A percentile compares a stretch with the other conserved stretches of the same genome.
Conservation (phyloP, 2,113 vertebrate genomes). For the Polyodon spathula region DNA sequence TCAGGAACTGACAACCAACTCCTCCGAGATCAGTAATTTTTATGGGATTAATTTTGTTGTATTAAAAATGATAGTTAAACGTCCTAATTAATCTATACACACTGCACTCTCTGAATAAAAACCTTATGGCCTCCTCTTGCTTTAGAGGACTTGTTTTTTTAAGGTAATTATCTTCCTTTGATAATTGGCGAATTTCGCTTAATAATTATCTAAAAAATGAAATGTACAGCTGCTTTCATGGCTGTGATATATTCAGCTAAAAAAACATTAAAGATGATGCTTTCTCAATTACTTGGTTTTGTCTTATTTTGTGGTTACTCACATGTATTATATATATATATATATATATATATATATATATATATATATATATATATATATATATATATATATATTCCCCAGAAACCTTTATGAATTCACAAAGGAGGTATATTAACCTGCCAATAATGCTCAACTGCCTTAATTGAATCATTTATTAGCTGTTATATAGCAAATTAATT, state of each 20-base stretch:
- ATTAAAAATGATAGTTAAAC: constrained; percentile 88
- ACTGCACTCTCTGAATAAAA: constrained; percentile 60
- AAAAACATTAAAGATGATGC: constrained; percentile 6
- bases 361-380: too few relatives aligned
- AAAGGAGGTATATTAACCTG: neutral
- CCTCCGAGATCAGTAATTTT: constrained; percentile 85
- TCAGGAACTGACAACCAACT: constrained; percentile 83
- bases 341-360: too few relatives aligned
- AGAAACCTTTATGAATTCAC: neutral
- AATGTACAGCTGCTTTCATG: constrained; percentile 33
- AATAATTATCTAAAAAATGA: constrained; percentile 40
- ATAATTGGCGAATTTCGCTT: constrained; percentile 47
- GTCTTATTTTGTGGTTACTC: constrained; percentile 11
- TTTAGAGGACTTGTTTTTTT: constrained; percentile 52
- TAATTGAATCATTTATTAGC: neutral
- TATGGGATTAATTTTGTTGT: constrained; percentile 85
- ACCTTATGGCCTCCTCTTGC: constrained; percentile 54
- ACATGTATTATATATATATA: too few relatives aligned
- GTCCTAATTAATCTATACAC: constrained; percentile 91
- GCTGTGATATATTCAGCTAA: constrained; percentile 23
- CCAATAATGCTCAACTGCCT: neutral
- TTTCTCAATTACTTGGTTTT: constrained; percentile 13
- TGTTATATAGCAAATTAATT: neutral
- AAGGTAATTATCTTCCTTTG: constrained; percentile 68
- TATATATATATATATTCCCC: neutral